A percentile compares a stretch with the other conserved stretches of the same genome.
These are phyloP conservation scores for Plecturocebus donacophilus DNA, from an alignment of 2,113 vertebrate genomes.

Conservation along the genomic window DNA sequence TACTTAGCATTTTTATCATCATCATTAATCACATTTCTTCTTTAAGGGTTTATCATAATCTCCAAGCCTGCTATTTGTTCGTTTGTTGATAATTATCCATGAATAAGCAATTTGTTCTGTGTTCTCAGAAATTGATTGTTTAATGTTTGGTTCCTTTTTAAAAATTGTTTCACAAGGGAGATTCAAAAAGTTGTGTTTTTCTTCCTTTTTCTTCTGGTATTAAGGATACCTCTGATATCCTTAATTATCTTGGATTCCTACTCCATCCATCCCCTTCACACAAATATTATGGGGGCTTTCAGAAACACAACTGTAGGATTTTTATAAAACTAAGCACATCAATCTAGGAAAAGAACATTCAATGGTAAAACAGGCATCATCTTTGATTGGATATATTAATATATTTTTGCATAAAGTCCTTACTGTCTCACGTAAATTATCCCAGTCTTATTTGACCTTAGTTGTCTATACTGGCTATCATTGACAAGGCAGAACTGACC, in stretches of 20 bases:
- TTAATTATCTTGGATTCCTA: conserved; percentile 1
- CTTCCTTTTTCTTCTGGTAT: background rate
- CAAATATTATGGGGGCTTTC: background rate
- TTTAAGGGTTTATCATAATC: conserved; percentile 67
- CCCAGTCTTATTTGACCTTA: background rate
- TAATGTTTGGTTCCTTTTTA: conserved; percentile 40
- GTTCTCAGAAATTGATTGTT: conserved; percentile 62
- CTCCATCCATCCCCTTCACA: background rate
- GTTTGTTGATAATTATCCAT: conserved; percentile 70
- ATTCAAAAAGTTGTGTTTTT: background rate
- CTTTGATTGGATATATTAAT: background rate
- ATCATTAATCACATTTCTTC: conserved; percentile 71
- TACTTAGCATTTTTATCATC: conserved; percentile 72
- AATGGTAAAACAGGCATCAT: background rate
- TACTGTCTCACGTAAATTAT: background rate
- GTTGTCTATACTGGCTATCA: background rate
- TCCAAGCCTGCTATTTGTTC: conserved; percentile 58
- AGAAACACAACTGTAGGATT: background rate
- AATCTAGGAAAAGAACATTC: background rate
- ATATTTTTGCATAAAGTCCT: background rate
- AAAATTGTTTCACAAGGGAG: background rate
- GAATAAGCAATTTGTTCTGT: conserved; percentile 64
- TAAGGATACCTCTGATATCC: background rate
- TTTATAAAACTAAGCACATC: background rate
- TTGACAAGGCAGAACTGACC: background rate